These are phyloP conservation scores for Platyura marginata DNA, from an alignment of 1,140 invertebrate genomes.

Conservation along the genomic window DNA sequence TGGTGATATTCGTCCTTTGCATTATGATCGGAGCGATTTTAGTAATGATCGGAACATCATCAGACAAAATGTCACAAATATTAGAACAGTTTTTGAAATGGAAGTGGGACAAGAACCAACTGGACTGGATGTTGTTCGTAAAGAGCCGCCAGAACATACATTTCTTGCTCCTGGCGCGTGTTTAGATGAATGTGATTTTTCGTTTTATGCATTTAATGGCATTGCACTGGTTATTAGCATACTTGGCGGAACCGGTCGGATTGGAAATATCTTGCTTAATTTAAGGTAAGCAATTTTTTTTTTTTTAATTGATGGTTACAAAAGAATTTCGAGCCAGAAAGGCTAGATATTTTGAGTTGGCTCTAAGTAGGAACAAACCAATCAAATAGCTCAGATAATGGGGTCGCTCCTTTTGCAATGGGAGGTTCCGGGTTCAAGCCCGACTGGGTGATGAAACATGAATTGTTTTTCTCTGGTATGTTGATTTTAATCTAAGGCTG, in stretches of 20 bases:
- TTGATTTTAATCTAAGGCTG: too few relatives aligned
- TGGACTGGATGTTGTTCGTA: neutral
- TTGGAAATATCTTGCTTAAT: constrained; percentile 41
- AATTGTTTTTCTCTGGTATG: too few relatives aligned
- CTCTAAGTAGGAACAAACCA: too few relatives aligned
- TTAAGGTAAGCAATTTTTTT: constrained; percentile 18
- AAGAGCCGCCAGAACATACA: neutral
- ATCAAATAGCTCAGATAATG: too few relatives aligned
- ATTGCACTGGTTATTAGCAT: constrained; percentile 31
- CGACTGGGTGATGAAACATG: too few relatives aligned
- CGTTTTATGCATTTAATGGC: constrained; percentile 25
- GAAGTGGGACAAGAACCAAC: neutral
- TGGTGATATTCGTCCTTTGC: neutral
- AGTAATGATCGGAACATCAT: neutral
- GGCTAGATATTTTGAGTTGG: too few relatives aligned
- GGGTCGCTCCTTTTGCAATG: neutral
- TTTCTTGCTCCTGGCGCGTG: constrained; percentile 13
- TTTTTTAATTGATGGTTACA: too few relatives aligned
- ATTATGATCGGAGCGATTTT: neutral
- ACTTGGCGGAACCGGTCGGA: constrained; percentile 35
- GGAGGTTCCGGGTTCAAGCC: too few relatives aligned
- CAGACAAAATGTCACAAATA: neutral
- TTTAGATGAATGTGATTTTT: constrained; percentile 26
- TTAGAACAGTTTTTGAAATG: neutral
- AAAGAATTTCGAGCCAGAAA: too few relatives aligned